phyloP scores from a whole-genome alignment of 2,797 vertebrate genomes.

The Neomorphus geoffroyi region DNA sequence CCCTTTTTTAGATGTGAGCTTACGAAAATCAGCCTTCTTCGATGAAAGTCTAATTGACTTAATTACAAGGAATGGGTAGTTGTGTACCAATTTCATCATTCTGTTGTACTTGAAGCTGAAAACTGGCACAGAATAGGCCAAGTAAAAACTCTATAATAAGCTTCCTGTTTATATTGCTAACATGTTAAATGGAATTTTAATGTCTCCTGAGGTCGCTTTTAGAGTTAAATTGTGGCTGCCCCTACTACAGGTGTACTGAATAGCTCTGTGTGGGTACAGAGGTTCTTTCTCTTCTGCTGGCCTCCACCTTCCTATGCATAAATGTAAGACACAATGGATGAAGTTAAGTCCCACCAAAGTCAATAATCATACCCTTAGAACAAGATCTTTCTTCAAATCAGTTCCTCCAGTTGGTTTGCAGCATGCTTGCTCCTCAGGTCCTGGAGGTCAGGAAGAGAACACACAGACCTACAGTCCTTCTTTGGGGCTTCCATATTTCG shows the following conservation, averaged over 20 bases:
- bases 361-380: neutral
- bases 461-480: neutral
- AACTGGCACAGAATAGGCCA: neutral
- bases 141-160: constrained; percentile 2
- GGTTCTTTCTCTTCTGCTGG: neutral
- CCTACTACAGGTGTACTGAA: neutral
- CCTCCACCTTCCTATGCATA: neutral
- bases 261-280: neutral
- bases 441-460: neutral
- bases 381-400: neutral
- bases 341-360: neutral
- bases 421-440: neutral
- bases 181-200: neutral
- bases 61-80: constrained; percentile 16
- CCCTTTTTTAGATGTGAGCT: constrained; percentile 15
- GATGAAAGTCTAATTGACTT: constrained; percentile 14
- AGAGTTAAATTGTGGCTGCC: neutral
- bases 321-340: neutral
- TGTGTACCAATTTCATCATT: neutral
- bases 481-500: neutral
- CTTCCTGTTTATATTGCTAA: constrained; percentile 20
- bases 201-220: neutral
- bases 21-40: neutral
- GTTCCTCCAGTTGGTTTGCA: neutral
- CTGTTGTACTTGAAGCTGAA: neutral